Base-by-base conservation (phyloP, 2,888 invertebrate genomes). In the Cyclophora punctaria region DNA sequence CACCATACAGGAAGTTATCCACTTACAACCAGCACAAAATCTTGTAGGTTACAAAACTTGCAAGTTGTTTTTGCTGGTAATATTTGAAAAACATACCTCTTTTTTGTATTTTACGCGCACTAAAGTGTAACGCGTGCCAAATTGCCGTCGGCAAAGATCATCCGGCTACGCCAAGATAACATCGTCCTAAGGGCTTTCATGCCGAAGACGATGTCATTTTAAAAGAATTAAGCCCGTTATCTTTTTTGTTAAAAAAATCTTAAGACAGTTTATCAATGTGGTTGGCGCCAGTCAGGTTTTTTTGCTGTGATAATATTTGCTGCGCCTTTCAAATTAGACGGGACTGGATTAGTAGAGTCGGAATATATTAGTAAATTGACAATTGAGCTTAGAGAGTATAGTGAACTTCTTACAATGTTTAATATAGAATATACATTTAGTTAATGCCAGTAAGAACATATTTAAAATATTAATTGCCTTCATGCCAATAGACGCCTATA, bases 201-300 rank as follows among this genome's bases (percentile, higher is more conserved):
- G 71, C 56, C 58, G 51, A 7, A 33, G 62, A 55, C 58, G 51
- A 7, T 20, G 62, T 59, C 63, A 61, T 66, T 71, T 63, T 66
- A 66, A 77, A 72, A 73, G 67, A 73, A 64, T 64, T 60, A 59
- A 63, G 47, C 41, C 48, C 52, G 60, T 70, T 70, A 70, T 67
- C 59, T 63, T 55, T 60, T 53, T 60, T 58, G 63, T 62, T 56
- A 59, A 68, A 59, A 64, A 61, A 60, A 56, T 57, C 59, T 57
- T 46, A 57, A 57, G 60, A 57, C 61, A 58, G 65, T 72, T 75
- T 37, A 37, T 72, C 70, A 64, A 59, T 47, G 57, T 76, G 80
- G 20, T 20, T 20, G 20, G 79, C 82, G 80, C 82, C 80, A 71
- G 72, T 62, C 67, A 60, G 65, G 69, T 75, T 79, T 79, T 78